These are phyloP conservation scores for Larimichthys polyactis DNA, from an alignment of 2,113 vertebrate species.

Conservation along the genomic window DNA sequence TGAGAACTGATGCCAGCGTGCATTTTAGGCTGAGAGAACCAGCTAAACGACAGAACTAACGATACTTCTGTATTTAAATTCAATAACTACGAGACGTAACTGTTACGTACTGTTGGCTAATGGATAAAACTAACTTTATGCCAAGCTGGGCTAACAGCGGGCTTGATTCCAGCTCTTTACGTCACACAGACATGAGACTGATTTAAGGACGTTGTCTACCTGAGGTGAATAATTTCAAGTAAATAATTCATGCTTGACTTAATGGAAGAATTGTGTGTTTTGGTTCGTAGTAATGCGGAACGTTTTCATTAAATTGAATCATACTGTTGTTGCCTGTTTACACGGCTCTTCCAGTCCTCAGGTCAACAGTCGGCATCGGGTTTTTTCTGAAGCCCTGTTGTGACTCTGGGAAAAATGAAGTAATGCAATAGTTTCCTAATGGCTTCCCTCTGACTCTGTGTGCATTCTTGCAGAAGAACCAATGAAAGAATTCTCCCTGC, in stretches of 20 bases:
- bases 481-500: constrained; percentile 89
- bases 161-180: too few relatives aligned
- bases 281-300: constrained; percentile 36
- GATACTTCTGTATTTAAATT: neutral
- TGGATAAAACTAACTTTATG: too few relatives aligned
- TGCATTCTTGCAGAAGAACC: constrained; percentile 86
- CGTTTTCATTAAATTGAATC: constrained; percentile 52
- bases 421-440: constrained; percentile 66
- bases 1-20: too few relatives aligned
- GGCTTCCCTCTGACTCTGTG: constrained; percentile 59
- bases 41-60: neutral
- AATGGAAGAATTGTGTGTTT: constrained; percentile 23
- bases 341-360: constrained; percentile 39
- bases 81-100: neutral
- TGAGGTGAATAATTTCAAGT: too few relatives aligned
- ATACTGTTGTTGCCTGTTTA: constrained; percentile 31
- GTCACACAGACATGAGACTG: too few relatives aligned
- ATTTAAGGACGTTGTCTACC: too few relatives aligned
- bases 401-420: constrained; percentile 56
- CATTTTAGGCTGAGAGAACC: too few relatives aligned
- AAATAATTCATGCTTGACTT: neutral
- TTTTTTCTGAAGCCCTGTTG: constrained; percentile 35
- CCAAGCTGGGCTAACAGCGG: neutral
- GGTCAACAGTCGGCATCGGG: constrained; percentile 40
- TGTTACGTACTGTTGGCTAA: neutral